Evolutionary conservation across 92 coral and sea anemone genomes (phyloP).

Genomic region (Parazoanthus swiftii): DNA sequence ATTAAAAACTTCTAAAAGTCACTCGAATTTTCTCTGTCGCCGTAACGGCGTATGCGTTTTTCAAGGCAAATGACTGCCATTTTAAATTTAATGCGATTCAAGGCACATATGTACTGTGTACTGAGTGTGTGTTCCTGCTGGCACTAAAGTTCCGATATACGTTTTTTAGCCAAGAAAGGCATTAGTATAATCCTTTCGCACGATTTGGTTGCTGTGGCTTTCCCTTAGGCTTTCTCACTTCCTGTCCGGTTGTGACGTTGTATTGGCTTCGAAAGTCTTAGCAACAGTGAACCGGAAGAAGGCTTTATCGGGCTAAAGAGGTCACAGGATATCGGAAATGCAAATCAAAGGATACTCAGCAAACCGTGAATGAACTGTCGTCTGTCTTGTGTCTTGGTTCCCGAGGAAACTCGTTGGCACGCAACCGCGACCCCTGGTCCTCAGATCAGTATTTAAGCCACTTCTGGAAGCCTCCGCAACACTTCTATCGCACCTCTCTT

Average conservation of each 20-base stretch:
- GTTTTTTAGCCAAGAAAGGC: neutral
- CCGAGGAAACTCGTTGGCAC: constrained; percentile 24
- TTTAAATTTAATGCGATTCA: neutral
- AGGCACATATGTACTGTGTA: neutral
- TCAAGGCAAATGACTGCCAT: neutral
- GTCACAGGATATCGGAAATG: constrained; percentile 37
- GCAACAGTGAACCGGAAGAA: constrained; percentile 19
- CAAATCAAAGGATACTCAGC: constrained; percentile 37
- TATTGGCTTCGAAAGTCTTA: neutral
- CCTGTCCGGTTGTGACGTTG: neutral
- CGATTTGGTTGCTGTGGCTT: neutral
- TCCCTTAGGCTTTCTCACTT: neutral
- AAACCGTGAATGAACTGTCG: constrained; percentile 12
- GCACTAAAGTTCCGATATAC: neutral
- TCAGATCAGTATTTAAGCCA: constrained; percentile 20
- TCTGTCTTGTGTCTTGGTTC: constrained; percentile 32
- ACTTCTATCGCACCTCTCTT: neutral
- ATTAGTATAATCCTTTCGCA: neutral
- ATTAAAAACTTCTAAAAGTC: neutral
- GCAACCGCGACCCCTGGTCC: constrained; percentile 21
- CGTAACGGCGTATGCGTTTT: neutral
- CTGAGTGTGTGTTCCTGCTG: neutral
- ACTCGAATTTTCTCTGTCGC: neutral
- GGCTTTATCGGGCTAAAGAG: constrained; percentile 24
- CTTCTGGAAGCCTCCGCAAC: constrained; percentile 17